These are phyloP conservation scores for Chrysopa pallens DNA, from an alignment of 1,140 invertebrate species.

Conservation along the genomic window DNA sequence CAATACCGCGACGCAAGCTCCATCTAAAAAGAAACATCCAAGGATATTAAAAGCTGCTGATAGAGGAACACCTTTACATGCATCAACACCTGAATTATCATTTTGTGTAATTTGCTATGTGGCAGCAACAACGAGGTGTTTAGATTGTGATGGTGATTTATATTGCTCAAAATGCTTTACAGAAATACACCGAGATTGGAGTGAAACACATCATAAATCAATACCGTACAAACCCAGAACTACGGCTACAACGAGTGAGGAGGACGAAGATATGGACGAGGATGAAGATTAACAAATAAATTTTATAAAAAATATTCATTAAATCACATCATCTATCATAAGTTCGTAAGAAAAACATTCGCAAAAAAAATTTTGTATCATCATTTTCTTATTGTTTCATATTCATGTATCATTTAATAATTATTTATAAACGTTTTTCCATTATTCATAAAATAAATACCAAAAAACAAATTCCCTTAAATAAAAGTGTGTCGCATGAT, in stretches of 20 bases:
- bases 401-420: too few species aligned
- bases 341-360: too few species aligned
- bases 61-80: background rate
- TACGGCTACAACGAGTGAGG: background rate
- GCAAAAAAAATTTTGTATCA: too few species aligned
- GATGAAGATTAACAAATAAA: background rate
- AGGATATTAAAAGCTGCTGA: background rate
- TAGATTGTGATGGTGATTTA: conserved; percentile 48
- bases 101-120: conserved; percentile 64
- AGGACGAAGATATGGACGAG: background rate
- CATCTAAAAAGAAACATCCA: background rate
- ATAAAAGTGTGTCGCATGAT: too few species aligned
- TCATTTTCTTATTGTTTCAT: too few species aligned
- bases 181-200: conserved; percentile 26
- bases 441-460: too few species aligned
- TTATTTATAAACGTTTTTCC: too few species aligned
- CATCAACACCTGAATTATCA: conserved; percentile 35
- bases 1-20: background rate
- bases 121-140: conserved; percentile 45
- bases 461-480: too few species aligned
- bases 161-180: conserved; percentile 49
- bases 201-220: conserved; percentile 17
- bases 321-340: too few species aligned
- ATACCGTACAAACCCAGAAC: conserved; percentile 6
- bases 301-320: too few species aligned